Base-by-base conservation (phyloP, 2,888 invertebrate species). In the Kuschelorhynchus macadamiae region DNA sequence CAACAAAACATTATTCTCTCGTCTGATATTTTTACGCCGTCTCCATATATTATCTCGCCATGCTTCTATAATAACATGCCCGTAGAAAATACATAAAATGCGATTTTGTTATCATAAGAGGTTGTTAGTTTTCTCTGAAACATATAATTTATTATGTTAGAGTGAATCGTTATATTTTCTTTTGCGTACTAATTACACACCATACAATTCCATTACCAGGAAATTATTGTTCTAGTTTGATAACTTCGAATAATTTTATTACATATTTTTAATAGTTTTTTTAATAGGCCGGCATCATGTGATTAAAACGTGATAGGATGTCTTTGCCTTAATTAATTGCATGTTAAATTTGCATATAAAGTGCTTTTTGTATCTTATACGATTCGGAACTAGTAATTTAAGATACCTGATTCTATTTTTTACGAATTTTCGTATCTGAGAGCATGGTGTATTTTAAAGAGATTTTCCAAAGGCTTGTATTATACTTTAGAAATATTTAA, bases 161-260 rank as follows among this genome's bases (percentile, higher is more conserved):
- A 62, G 57, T 68, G 64, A 59, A 64, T 64, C 63, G 60, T 44
- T 49, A 18, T 57, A 52, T 63, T 67, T 63, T 62, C 68, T 60
- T 59, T 59, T 44, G 46, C 59, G 60, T 68, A 53, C 59, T 68
- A 68, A 68, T 68, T 68, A 67, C 50, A 67, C 18, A 62, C 17
- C 49, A 62, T 50, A 63, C 62, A 62, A 67, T 67, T 62, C 56
- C 62, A 67, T 67, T 67, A 67, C 67, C 50, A 56, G 62, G 62
- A 67, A 63, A 67, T 67, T 67, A 67, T 67, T 67, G 62, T 62
- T 67, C 62, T 62, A 62, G 57, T 62, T 62, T 67, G 62, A 67
- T 67, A 67, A 67, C 62, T 62, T 41, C 46, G 36, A 55, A 61
- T 53, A 67, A 67, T 67, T 62, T 62, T 57, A 63, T 62, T 57